A percentile compares a stretch with the other conserved stretches of the same genome.
These are phyloP conservation scores for Lophura swinhoii DNA, from an alignment of 2,797 vertebrate genomes.

Conservation along the genomic window DNA sequence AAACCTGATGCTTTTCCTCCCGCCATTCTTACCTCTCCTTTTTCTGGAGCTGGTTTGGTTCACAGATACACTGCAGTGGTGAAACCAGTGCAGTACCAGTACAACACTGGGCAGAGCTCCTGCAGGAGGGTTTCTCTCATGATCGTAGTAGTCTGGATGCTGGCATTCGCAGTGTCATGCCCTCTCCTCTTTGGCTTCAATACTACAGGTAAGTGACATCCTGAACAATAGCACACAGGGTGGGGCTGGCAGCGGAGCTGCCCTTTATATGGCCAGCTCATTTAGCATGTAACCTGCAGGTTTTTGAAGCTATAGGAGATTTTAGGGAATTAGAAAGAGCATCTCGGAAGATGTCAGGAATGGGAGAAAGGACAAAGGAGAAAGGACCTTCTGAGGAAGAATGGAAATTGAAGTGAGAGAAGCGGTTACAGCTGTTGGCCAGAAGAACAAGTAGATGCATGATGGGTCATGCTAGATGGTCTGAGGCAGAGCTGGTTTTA, in stretches of 20 bases:
- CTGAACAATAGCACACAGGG: rapidly evolving
- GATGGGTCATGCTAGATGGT: background rate
- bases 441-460: background rate
- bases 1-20: background rate
- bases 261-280: background rate
- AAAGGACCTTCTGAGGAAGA: background rate
- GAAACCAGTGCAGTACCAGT: conserved; percentile 93
- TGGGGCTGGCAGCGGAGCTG: background rate
- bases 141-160: conserved; percentile 90
- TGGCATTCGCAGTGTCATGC: conserved; percentile 92
- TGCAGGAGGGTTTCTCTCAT: conserved; percentile 90
- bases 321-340: background rate
- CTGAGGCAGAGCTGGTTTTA: background rate
- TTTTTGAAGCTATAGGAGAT: background rate
- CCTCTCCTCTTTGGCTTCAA: conserved; percentile 95
- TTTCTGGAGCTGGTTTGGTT: conserved; percentile 18
- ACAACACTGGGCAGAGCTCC: conserved; percentile 91
- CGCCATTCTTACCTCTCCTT: background rate
- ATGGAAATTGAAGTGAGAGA: background rate
- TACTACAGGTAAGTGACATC: conserved; percentile 88
- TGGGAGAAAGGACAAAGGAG: background rate
- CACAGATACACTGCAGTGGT: conserved; percentile 93
- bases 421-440: background rate
- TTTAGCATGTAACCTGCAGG: background rate
- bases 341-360: background rate